Conservation (phyloP, 2,113 vertebrate genomes). For the Sphyrna mokarran region DNA sequence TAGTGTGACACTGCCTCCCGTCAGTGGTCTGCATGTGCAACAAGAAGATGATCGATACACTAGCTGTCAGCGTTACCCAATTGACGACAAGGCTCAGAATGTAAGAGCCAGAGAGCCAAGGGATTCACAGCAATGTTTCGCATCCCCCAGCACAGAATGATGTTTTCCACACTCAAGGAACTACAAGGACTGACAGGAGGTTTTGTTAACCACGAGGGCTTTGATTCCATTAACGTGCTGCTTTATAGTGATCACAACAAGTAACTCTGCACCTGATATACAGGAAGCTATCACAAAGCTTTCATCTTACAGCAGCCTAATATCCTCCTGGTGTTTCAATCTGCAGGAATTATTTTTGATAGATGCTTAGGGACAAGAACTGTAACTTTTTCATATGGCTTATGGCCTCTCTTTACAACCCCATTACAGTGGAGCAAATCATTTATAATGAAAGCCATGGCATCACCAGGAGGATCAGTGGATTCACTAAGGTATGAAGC, state of each 20-base stretch:
- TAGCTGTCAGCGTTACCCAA: neutral
- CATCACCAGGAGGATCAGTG: neutral
- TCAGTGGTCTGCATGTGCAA: no score
- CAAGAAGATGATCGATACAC: neutral
- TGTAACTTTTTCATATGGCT: neutral
- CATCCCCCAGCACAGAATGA: neutral
- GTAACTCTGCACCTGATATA: neutral
- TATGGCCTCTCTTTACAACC: neutral
- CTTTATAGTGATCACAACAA: neutral
- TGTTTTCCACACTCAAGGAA: neutral
- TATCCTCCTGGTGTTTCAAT: neutral
- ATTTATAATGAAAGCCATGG: neutral
- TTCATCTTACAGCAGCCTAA: neutral
- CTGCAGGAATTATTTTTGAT: neutral
- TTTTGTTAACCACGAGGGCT: neutral
- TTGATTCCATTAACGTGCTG: neutral
- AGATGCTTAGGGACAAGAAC: neutral
- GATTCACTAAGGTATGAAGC: neutral
- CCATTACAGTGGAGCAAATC: neutral
- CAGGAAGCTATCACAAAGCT: neutral
- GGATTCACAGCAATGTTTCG: neutral
- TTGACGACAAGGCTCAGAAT: neutral
- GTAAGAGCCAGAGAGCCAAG: neutral
- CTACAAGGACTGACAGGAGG: neutral
- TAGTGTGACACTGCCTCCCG: no score